Conservation (phyloP, 1,140 invertebrate genomes). For the Tetraneura akinire region DNA sequence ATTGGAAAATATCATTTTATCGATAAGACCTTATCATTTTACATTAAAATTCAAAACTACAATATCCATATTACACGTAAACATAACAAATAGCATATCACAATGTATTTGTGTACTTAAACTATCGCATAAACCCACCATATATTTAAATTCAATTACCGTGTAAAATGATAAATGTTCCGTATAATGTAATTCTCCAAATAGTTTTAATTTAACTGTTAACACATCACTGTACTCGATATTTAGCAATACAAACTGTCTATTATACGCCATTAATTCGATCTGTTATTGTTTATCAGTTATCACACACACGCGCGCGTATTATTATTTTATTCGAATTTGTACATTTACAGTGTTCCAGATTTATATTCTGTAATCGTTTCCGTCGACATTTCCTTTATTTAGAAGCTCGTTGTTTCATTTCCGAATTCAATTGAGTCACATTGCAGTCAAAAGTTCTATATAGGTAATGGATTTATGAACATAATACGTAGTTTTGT, state of each 20-base stretch:
- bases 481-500: neutral
- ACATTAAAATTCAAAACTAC: too few relatives aligned
- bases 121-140: too few relatives aligned
- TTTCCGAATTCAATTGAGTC: constrained; percentile 33
- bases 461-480: constrained; percentile 10
- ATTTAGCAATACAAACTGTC: neutral
- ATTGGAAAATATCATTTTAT: too few relatives aligned
- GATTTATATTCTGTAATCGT: constrained; percentile 21
- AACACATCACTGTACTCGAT: neutral
- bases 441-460: neutral
- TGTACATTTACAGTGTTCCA: neutral
- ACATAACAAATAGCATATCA: too few relatives aligned
- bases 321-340: constrained; percentile 20
- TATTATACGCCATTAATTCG: neutral
- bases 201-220: neutral
- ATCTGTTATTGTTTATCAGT: neutral
- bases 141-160: too few relatives aligned
- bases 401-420: constrained; percentile 32
- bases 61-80: too few relatives aligned
- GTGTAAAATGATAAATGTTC: constrained; percentile 8
- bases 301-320: neutral
- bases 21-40: too few relatives aligned
- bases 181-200: neutral
- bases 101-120: too few relatives aligned
- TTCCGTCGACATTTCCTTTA: constrained; percentile 31